Evolutionary conservation across 2,797 vertebrate species (phyloP).

Genomic region (Salmo trutta): DNA sequence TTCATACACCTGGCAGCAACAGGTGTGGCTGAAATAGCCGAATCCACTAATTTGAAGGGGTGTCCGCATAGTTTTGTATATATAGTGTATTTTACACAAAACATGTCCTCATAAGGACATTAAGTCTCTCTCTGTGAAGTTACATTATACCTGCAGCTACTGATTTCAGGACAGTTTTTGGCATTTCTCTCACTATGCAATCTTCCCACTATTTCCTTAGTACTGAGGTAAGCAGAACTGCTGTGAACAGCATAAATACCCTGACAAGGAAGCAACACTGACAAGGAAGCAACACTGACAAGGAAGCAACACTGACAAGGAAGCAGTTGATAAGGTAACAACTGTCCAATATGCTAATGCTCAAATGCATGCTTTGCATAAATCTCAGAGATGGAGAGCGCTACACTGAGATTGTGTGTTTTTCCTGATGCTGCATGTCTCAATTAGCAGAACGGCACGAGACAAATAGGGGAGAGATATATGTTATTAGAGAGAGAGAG

Average conservation of each 20-base stretch:
- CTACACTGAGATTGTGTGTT: conserved; percentile 8
- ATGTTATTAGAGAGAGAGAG: conserved; percentile 20
- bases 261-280: no score
- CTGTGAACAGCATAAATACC: neutral
- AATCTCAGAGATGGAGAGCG: conserved; percentile 22
- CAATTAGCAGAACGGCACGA: conserved; percentile 46
- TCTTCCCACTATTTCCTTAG: neutral
- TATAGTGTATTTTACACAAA: no score
- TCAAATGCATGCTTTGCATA: neutral
- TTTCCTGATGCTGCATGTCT: conserved; percentile 26
- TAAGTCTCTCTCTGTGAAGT: neutral
- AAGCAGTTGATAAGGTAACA: neutral
- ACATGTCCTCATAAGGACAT: neutral
- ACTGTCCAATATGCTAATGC: neutral
- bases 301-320: neutral
- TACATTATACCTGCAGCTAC: neutral
- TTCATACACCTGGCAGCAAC: no score
- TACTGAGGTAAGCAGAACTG: neutral
- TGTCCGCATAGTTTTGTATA: no score
- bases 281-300: neutral
- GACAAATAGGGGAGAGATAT: conserved; percentile 34
- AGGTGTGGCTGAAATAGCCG: no score
- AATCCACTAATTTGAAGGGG: no score
- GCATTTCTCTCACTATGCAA: neutral
- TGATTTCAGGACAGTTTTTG: neutral